phyloP scores from a whole-genome alignment of 1,140 invertebrate species.

The Triops cancriformis region DNA sequence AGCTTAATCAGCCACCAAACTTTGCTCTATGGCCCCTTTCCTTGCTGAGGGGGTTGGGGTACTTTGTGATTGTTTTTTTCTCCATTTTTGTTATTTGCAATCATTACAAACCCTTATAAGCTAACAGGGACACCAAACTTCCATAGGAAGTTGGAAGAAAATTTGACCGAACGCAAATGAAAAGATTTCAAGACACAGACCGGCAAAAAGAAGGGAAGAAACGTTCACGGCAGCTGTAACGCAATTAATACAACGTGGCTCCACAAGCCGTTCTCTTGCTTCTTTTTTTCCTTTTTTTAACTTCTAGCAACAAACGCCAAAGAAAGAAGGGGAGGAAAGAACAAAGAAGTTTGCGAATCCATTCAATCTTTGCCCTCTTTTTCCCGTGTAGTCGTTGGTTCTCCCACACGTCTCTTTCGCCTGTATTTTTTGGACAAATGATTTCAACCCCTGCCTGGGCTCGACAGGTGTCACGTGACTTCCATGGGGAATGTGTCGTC shows the following conservation, averaged over 20 bases:
- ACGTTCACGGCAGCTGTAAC: conserved; percentile 12
- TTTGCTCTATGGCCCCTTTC: not conserved
- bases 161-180: conserved; percentile 5
- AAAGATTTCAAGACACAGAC: conserved; percentile 3
- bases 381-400: not conserved
- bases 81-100: not conserved
- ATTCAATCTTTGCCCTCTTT: conserved; percentile 18
- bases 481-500: conserved; percentile 27
- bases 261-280: not conserved
- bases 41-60: not conserved
- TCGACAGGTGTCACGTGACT: conserved; percentile 25
- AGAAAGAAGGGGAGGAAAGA: conserved; percentile 18
- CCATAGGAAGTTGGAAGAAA: conserved; percentile 7
- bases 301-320: conserved; percentile 21
- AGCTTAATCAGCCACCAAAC: conserved; percentile 9
- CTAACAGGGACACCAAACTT: conserved; percentile 6
- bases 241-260: not conserved
- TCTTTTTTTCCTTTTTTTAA: not conserved
- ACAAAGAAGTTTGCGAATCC: conserved; percentile 17
- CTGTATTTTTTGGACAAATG: not conserved
- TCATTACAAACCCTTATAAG: not conserved
- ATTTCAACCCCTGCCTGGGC: conserved; percentile 16
- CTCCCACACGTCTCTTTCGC: not conserved
- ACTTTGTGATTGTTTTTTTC: conserved; percentile 4
- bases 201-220: not conserved